Base-by-base conservation (phyloP, 2,797 vertebrate species). In the Pseudochromis fuscus region DNA sequence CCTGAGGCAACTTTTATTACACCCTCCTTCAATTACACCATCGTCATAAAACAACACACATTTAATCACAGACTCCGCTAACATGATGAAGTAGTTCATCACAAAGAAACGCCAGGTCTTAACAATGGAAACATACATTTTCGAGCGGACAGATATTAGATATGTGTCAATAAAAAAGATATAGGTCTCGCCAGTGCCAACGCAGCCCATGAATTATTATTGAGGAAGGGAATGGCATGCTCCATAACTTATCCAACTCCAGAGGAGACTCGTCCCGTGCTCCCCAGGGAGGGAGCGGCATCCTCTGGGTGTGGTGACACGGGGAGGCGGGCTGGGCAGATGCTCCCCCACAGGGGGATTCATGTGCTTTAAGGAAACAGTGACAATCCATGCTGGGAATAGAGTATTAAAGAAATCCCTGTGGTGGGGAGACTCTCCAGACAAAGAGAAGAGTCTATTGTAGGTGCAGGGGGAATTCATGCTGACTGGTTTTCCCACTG, bases 21-120 rank as follows among this genome's bases (percentile, higher is more conserved):
- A 66, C 75, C 83, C 70, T 77, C 67, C 85, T 78, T 88, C 88
- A 84, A 89, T 91, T 88, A 88, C 86, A 59, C 69, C 74, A 9
- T 82, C 50, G 68, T 84, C 90, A 88, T 91, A 92, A 91, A 92
- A 88, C 81, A 88, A 86, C 84, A 87, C 63, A 62, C 83, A 85
- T 90, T 91, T 91, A 90, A 91, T 92, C 88, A 90, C 79, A 72
- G 67, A 75, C 81, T 81, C 52, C 51, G 79, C 65, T 33, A 71
- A 82, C 83, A 81, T 80, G 83, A 89, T 87, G 79, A 83, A 89
- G 86, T 84, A 81, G 83, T 86, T 81, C 87, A 84, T 86, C 73
- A 86, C 73, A 68, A 59, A 62, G 68, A 82, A 76, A 88, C 1
- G 44, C 38, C 83, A 51, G 35, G 35, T 70, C 77, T 75, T 72